Base-by-base conservation (phyloP, 2,888 invertebrate genomes). In the Flexamia atlantica region DNA sequence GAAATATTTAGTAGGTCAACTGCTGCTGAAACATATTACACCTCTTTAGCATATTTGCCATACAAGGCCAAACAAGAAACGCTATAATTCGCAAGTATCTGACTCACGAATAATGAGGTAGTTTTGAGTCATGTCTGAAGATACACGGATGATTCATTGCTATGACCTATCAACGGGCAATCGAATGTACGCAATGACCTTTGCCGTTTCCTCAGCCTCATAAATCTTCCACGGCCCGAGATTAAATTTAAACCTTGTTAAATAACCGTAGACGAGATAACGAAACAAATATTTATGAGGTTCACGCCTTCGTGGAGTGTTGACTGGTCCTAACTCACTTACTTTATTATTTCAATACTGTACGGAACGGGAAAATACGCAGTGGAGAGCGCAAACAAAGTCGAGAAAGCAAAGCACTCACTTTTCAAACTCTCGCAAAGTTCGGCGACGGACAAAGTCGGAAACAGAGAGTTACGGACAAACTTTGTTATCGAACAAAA, bases 401-500 rank as follows among this genome's bases (percentile, higher is more conserved):
- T 64, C 17, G 25, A 64, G 64, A 7, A 64, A 64, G 30, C 64
- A 25, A 25, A 20, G 64, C 30, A 64, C 20, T 20, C 20, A 57
- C 64, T 64, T 64, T 28, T 70, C 14, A 20, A 30, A 70, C 70
- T 70, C 30, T 30, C 70, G 14, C 20, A 70, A 53, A 64, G 64
- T 64, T 64, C 14, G 32, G 40, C 32, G n/a, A 4, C 32, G 68
- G 25, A 14, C 30, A 68, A n/a, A 68, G 68, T 30, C 32, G n/a
- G 30, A 20, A 28, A 28, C 36, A 40, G 70, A 70, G 30, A 70
- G 70, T 70, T 70, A 40, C 20, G 40, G 20, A 20, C 40, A 40
- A 76, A 76, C 76, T 76, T 76, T 76, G 76, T 76, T 76, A 46
- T 76, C 76, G 50, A 42, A 14, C 36, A 46, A 25, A 76, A 76